Base-by-base conservation (phyloP, 23 tunicate genomes). In the Diplosoma virens region DNA sequence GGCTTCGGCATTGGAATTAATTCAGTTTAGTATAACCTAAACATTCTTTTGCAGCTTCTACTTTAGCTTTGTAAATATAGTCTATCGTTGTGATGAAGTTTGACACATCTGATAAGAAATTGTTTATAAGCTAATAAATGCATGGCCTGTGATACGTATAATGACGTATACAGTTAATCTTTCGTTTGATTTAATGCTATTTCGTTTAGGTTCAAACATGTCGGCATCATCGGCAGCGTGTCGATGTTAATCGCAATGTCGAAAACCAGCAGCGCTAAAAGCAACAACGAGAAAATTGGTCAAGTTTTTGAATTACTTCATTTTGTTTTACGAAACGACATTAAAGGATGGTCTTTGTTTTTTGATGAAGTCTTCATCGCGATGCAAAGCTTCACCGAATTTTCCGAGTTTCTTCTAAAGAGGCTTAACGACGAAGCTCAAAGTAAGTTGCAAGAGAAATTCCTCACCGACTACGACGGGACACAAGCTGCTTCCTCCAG, bases 161-260 rank as follows among this genome's bases (percentile, higher is more conserved):
- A n/a, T n/a, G n/a, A n/a, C n/a, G n/a, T n/a, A n/a, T n/a, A n/a
- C n/a, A 45, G 16, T 9, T 9, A 45, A 45, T 16, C 11, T 69
- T 36, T 31, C 7, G 25, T 33, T 69, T 69, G 22, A 4, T 9
- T n/a, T 27, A 24, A 66, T 11, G 27, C 25, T 11, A 25, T 36
- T 23, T 34, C 25, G 9, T 58, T 1, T 34, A 82, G 87, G 27
- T 82, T 30, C 75, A 80, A 55, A 7, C 87, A 65, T 30, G 61
- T 82, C 75, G 87, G 87, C 2, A 82, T 74, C 26, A 82, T 82
- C 23, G 87, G 87, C 0, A 75, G 81, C 50, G 71, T 82, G 1
- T 29, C 81, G 16, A 59, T 78, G 29, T 37, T 82, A 48, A 25
- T 61, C 33, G 81, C 87, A 32, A 82, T 82, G 75, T 82, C 87